Evolutionary conservation across 2,888 invertebrate species (phyloP).

Genomic region (Drosophila barbarae): DNA sequence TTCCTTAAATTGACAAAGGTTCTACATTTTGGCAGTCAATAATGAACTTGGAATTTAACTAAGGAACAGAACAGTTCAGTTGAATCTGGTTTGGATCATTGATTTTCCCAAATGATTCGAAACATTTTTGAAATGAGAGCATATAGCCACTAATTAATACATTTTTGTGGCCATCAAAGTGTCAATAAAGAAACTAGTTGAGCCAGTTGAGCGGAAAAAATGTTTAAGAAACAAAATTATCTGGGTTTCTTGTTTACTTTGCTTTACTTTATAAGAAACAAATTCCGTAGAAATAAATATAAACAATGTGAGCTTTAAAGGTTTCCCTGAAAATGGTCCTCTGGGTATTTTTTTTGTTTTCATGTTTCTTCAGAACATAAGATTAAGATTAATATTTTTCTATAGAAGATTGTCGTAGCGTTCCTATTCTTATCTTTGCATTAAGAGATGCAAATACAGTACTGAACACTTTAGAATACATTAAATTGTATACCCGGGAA

Average conservation of each 20-base stretch:
- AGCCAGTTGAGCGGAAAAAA: not conserved
- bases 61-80: slow-evolving; percentile 8
- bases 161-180: slow-evolving; percentile 6
- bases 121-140: slow-evolving; percentile 6
- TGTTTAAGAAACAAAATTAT: not conserved
- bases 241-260: not conserved
- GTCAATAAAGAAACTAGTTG: slow-evolving; percentile 24
- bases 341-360: not conserved
- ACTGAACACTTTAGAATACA: not conserved
- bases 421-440: slow-evolving; percentile 3
- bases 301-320: slow-evolving; percentile 1
- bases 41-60: slow-evolving; percentile 5
- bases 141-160: slow-evolving; percentile 17
- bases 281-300: not conserved
- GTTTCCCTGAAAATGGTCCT: not conserved
- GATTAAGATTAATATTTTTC: slow-evolving; percentile 27
- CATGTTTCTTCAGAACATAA: slow-evolving; percentile 5
- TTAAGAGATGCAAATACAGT: slow-evolving; percentile 1
- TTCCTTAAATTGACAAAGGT: slow-evolving; percentile 15
- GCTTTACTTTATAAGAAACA: not conserved
- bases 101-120: slow-evolving; percentile 4
- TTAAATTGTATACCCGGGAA: not conserved
- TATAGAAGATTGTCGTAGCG: slow-evolving; percentile 11
- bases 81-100: slow-evolving; percentile 16
- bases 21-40: slow-evolving; percentile 7